Percentiles rank a stretch among this genome's conserved stretches.
Conservation (phyloP, 2,888 invertebrate species). For the Drosophila maculinotata region DNA sequence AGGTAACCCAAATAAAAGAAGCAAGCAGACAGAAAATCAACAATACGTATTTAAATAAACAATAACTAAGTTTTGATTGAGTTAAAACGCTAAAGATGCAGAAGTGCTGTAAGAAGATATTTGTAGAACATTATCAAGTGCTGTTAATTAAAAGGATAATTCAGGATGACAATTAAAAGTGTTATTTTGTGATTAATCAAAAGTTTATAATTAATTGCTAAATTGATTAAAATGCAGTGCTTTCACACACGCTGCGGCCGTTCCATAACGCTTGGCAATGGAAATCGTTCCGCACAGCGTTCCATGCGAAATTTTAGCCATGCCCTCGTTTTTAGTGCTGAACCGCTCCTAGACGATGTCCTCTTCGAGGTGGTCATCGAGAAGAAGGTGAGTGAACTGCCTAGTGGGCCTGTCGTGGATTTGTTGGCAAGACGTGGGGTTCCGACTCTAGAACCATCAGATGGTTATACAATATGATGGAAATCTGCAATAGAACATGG, state of each 20-base stretch:
- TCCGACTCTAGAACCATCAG: too few species aligned
- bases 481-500: too few species aligned
- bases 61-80: background rate
- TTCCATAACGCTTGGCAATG: constrained; percentile 92
- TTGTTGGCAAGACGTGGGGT: too few species aligned
- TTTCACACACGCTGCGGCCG: constrained; percentile 90
- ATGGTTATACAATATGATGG: too few species aligned
- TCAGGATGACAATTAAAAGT: constrained; percentile 22
- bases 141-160: constrained; percentile 14
- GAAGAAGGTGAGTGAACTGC: constrained; percentile 91
- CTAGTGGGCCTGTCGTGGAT: too few species aligned
- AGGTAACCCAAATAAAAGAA: constrained; percentile 24
- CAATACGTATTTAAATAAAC: constrained; percentile 7
- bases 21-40: constrained; percentile 5
- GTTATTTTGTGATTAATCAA: constrained; percentile 12
- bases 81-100: too few species aligned
- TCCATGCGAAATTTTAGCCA: constrained; percentile 94
- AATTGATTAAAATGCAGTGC: constrained; percentile 42
- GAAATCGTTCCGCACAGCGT: constrained; percentile 92
- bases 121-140: background rate
- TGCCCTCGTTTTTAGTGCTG: constrained; percentile 93
- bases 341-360: constrained; percentile 92
- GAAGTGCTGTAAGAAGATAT: background rate
- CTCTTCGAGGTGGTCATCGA: constrained; percentile 95
- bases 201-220: too few species aligned